Percentiles rank a stretch among this genome's conserved stretches.
Conservation (phyloP, 2,113 vertebrate genomes). For the Prionailurus viverrinus region DNA sequence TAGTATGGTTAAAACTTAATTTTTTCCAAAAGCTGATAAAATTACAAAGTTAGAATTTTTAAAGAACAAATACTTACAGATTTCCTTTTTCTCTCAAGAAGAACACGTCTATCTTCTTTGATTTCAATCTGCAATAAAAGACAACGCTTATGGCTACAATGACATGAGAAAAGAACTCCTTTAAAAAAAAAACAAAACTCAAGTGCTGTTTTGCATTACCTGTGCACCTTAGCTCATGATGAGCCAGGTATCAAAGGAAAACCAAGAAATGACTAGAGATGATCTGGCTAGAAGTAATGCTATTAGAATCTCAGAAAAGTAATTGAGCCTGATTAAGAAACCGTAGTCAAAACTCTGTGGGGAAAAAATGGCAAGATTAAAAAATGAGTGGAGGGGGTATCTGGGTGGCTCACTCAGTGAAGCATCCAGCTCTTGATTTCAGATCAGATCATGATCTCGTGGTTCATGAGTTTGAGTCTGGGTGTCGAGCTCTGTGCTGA, state of each 20-base stretch:
- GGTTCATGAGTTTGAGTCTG: too few species aligned
- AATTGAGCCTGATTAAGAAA: not conserved
- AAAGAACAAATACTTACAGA: constrained; percentile 77
- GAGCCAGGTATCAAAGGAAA: constrained; percentile 21
- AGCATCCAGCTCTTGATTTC: too few species aligned
- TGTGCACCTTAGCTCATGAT: not conserved
- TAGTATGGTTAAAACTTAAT: not conserved
- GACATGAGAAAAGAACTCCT: constrained; percentile 1
- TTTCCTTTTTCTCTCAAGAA: constrained; percentile 68
- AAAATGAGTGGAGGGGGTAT: too few species aligned
- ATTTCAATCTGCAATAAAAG: constrained; percentile 76
- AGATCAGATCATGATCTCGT: too few species aligned
- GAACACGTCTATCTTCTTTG: constrained; percentile 59
- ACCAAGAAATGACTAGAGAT: constrained; percentile 35
- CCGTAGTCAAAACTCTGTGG: not conserved
- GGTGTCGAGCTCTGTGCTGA: too few species aligned
- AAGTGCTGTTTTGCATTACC: not conserved
- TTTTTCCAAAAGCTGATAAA: constrained; percentile 40
- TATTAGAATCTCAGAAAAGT: constrained; percentile 22
- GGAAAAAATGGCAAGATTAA: constrained; percentile 21
- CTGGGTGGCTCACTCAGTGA: too few species aligned
- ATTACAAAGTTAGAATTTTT: constrained; percentile 59
- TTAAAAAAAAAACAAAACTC: not conserved
- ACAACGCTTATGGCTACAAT: constrained; percentile 63
- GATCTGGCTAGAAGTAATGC: not conserved